These are phyloP conservation scores for Campoletis sonorensis DNA, from an alignment of 1,140 invertebrate species.

Conservation along the genomic window DNA sequence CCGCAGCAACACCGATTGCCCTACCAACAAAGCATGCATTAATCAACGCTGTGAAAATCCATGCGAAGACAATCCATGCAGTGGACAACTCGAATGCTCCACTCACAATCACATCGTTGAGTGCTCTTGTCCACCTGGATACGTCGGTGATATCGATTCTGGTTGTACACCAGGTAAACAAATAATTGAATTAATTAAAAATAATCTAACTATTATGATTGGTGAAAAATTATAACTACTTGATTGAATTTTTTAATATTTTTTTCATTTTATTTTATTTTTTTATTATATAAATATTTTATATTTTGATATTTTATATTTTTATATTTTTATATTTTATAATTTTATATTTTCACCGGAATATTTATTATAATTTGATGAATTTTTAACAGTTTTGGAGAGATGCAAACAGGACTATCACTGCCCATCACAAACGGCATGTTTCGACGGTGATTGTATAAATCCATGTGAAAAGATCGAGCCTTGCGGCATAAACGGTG, in stretches of 20 bases:
- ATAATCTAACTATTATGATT: background rate
- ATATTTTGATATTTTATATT: too few species aligned
- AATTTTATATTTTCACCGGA: too few species aligned
- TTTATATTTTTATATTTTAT: too few species aligned
- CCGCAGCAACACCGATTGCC: conserved; percentile 85
- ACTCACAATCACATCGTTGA: conserved; percentile 86
- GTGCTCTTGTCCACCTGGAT: conserved; percentile 88
- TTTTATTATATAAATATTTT: too few species aligned
- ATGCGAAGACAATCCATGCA: conserved; percentile 84
- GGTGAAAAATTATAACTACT: background rate
- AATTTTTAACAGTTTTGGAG: conserved; percentile 70
- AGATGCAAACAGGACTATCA: conserved; percentile 87
- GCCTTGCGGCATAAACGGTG: conserved; percentile 89
- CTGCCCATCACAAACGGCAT: conserved; percentile 89
- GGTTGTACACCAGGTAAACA: conserved; percentile 81
- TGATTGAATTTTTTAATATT: too few species aligned
- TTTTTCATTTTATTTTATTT: too few species aligned
- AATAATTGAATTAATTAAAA: background rate
- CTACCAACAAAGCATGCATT: conserved; percentile 85
- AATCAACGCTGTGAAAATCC: conserved; percentile 88
- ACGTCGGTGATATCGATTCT: conserved; percentile 80
- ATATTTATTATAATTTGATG: conserved; percentile 18
- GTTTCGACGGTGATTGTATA: conserved; percentile 87
- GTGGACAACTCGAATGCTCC: conserved; percentile 83
- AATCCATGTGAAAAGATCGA: conserved; percentile 89